Evolutionary conservation across 53 echinoderm and acorn worm genomes (phyloP), one percentile per base, ranked within the genome.

Genomic region (Zoroaster sp.): DNA sequence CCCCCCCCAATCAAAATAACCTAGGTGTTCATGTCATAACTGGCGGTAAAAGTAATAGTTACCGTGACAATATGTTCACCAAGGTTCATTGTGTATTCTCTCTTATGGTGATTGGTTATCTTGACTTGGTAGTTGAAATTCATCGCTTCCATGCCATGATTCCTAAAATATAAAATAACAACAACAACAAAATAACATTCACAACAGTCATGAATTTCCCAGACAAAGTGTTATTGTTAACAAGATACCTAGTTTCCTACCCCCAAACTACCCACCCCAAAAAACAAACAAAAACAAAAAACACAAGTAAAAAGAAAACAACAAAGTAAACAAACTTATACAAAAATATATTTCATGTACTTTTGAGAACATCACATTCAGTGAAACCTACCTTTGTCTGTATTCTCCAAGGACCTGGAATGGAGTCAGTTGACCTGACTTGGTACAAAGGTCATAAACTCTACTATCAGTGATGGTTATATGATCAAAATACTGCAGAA

Each of bases 391-490:
- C 97, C 97, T 96, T 85, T 95, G 93, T 66, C 80, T 78, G 73
- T 95, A 95, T 82, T 96, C 97, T 11, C 93, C 93, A 35, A 96
- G 90, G n/a, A 96, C 93, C 73, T 89, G 80, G 89, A 93, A 96
- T 30, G 97, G 97, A 6, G 95, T 92, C 4, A 96, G 92, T 40
- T 95, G 89, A 2, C 95, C 97, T 11, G 97, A 89, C 75, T 93
- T 96, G 37, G 85, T 67, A 55, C 97, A 96, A 14, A 96, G 95
- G 28, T 96, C 95, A 66, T 91, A 91, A 5, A 96, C 91, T n/a
- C 97, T 77, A 14, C 81, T 77, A 69, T 96, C 97, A 66, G 95
- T 93, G 47, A 96, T 96, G 41, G 91, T 49, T 9, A 96, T 91
- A 41, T 93, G 93, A 78, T 96, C 93, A 83, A 96, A 96, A 89